Conservation (phyloP, 2,888 invertebrate species). For the Drosophila villosipedis region DNA sequence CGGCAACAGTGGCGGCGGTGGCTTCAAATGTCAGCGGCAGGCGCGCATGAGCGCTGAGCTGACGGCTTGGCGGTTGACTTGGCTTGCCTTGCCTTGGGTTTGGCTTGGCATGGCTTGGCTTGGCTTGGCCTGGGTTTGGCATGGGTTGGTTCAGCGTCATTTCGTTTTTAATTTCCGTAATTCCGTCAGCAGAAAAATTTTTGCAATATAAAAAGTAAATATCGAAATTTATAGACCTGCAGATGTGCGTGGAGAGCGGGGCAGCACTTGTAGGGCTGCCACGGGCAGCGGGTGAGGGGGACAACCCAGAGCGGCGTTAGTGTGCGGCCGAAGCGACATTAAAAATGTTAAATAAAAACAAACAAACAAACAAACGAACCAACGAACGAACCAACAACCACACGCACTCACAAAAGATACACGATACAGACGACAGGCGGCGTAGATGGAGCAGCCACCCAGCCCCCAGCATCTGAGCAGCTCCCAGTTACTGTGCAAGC, state of each 20-base stretch:
- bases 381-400: slow-evolving; percentile 14
- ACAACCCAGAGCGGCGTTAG: slow-evolving; percentile 42
- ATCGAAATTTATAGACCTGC: slow-evolving; percentile 85
- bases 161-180: slow-evolving; percentile 85
- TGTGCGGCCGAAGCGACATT: slow-evolving; percentile 78
- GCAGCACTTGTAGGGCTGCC: slow-evolving; percentile 28
- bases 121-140: not conserved
- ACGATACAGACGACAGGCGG: slow-evolving; percentile 9
- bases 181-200: slow-evolving; percentile 85
- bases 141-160: slow-evolving; percentile 77
- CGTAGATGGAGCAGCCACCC: slow-evolving; percentile 16
- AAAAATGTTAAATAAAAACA: slow-evolving; percentile 84
- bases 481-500: slow-evolving; percentile 12
- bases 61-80: not conserved
- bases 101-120: slow-evolving; percentile 12
- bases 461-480: slow-evolving; percentile 10
- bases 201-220: slow-evolving; percentile 85
- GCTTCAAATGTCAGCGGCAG: slow-evolving; percentile 69
- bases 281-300: not conserved
- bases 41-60: slow-evolving; percentile 70
- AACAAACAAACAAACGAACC: slow-evolving; percentile 60
- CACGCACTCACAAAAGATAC: slow-evolving; percentile 42
- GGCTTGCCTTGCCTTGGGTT: not conserved
- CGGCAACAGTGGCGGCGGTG: not conserved
- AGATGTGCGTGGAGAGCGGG: slow-evolving; percentile 61